phyloP scores from a whole-genome alignment of 2,888 invertebrate genomes.

The Saturnia pavonia region DNA sequence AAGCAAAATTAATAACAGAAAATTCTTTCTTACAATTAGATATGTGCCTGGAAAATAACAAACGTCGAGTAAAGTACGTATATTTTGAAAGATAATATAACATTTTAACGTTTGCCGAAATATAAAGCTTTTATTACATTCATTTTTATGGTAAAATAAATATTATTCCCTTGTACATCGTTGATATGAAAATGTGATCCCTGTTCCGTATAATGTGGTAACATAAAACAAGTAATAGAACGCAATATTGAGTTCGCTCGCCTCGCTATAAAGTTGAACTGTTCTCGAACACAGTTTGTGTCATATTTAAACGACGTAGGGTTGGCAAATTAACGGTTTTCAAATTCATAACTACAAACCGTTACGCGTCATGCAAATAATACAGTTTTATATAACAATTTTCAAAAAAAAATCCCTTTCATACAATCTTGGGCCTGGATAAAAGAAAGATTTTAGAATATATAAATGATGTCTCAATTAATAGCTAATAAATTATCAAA shows the following conservation, averaged over 20 bases:
- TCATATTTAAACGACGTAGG: neutral
- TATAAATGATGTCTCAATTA: too few relatives aligned
- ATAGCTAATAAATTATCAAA: too few relatives aligned
- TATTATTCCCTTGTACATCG: slow-evolving; percentile 21
- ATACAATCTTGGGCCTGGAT: too few relatives aligned
- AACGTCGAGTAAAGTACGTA: neutral
- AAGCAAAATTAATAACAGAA: neutral
- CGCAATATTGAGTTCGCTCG: slow-evolving; percentile 23
- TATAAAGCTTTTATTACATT: slow-evolving; percentile 13
- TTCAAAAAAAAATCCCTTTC: too few relatives aligned
- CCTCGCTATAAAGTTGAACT: slow-evolving; percentile 7
- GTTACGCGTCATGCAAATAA: too few relatives aligned
- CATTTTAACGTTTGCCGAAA: slow-evolving; percentile 11
- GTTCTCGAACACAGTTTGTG: slow-evolving; percentile 7
- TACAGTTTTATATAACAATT: neutral
- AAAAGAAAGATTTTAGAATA: too few relatives aligned
- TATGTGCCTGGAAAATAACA: neutral
- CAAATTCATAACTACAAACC: neutral
- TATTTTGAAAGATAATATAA: slow-evolving; percentile 11
- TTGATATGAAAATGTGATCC: slow-evolving; percentile 25
- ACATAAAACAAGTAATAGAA: slow-evolving; percentile 31
- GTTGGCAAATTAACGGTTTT: neutral
- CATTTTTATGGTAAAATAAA: slow-evolving; percentile 21
- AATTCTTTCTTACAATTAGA: neutral
- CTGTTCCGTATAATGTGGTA: slow-evolving; percentile 27